phyloP scores from a whole-genome alignment of 2,113 vertebrate species.

The Phrynosoma platyrhinos region DNA sequence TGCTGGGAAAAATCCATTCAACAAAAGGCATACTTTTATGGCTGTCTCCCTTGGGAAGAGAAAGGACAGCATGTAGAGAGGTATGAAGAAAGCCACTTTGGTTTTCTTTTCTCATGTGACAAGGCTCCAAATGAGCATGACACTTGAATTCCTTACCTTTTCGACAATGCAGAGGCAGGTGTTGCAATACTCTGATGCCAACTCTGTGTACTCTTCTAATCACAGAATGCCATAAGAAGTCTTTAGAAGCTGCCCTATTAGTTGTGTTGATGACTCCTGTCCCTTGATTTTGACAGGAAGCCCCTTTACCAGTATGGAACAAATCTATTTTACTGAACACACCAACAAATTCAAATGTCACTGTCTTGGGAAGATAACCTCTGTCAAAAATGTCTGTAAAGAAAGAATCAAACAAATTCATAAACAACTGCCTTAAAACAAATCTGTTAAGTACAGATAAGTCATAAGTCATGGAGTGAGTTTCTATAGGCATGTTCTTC shows the following conservation, averaged over 20 bases:
- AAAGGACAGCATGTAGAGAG: too few relatives aligned
- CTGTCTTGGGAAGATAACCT: conserved; percentile 45
- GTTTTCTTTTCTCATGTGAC: too few relatives aligned
- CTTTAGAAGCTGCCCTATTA: neutral
- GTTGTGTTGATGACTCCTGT: neutral
- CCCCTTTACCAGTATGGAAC: rapidly evolving
- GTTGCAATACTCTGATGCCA: neutral
- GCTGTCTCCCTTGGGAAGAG: too few relatives aligned
- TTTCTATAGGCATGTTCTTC: neutral
- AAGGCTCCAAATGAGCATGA: neutral
- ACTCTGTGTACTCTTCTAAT: rapidly evolving
- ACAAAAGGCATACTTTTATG: too few relatives aligned
- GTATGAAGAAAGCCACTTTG: too few relatives aligned
- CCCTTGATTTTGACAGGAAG: neutral
- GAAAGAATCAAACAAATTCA: rapidly evolving
- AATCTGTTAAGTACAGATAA: neutral
- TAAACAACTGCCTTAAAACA: neutral
- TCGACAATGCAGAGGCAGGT: conserved; percentile 29
- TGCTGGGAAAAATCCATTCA: too few relatives aligned
- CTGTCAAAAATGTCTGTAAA: conserved; percentile 65
- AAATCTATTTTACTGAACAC: conserved; percentile 51
- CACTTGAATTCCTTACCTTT: conserved; percentile 53
- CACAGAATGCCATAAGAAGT: neutral
- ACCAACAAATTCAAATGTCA: conserved; percentile 61
- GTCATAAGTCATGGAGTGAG: neutral